Percentiles rank a stretch among this genome's conserved stretches.
Conservation (phyloP, 2,113 vertebrate species). For the Emydocephalus ijimae region DNA sequence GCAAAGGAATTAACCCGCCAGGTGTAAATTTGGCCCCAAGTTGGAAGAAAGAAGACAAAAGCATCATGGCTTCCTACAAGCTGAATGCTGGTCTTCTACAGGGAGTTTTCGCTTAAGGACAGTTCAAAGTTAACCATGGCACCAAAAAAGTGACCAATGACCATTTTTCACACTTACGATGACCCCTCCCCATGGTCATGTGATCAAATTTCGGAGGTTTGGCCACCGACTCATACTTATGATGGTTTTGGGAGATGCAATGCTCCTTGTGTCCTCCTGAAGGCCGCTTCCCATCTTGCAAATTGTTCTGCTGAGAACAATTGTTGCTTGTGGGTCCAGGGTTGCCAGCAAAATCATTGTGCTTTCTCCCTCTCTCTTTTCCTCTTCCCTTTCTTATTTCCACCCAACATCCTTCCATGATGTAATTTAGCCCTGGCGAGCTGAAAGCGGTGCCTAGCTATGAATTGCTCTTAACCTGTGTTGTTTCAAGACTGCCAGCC, state of each 20-base stretch:
- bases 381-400: no score
- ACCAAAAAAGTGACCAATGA: no score
- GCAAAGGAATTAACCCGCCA: background rate
- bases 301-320: background rate
- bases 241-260: background rate
- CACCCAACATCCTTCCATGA: background rate
- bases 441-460: background rate
- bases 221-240: no score
- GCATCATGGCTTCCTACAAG: no score
- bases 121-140: no score
- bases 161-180: no score
- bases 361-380: background rate
- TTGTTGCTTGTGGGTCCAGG: background rate
- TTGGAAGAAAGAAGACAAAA: background rate
- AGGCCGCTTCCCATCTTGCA: background rate
- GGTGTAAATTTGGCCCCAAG: background rate
- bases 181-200: no score
- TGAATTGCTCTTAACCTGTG: background rate
- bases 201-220: no score
- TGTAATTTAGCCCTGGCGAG: background rate
- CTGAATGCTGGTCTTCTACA: no score
- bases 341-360: background rate
- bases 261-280: background rate
- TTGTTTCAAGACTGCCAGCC: conserved; percentile 1
- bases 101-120: no score